phyloP scores from a whole-genome alignment of 2,888 invertebrate genomes.

The Eristalis intricaria region DNA sequence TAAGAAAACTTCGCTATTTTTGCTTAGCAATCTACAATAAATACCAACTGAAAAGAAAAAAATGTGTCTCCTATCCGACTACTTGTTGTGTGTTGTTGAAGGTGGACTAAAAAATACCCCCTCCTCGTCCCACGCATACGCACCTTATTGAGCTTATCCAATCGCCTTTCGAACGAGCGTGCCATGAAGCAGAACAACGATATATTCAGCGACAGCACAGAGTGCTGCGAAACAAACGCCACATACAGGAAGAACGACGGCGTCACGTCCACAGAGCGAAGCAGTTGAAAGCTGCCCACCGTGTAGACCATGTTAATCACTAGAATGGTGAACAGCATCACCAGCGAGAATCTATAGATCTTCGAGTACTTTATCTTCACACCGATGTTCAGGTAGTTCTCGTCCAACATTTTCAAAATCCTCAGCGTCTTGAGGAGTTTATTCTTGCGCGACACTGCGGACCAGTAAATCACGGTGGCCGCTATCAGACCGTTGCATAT shows the following conservation, averaged over 20 bases:
- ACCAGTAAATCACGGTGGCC: slow-evolving; percentile 77
- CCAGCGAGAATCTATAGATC: slow-evolving; percentile 77
- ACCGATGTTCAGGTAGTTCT: slow-evolving; percentile 77
- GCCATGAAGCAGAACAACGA: slow-evolving; percentile 78
- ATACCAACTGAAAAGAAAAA: too few relatives aligned
- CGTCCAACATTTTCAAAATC: slow-evolving; percentile 77
- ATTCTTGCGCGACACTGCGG: slow-evolving; percentile 76
- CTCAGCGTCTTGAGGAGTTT: slow-evolving; percentile 76
- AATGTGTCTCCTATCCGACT: too few relatives aligned
- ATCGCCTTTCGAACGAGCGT: slow-evolving; percentile 78
- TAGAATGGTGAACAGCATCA: slow-evolving; percentile 76
- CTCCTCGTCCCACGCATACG: too few relatives aligned
- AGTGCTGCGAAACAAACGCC: slow-evolving; percentile 78
- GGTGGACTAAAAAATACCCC: too few relatives aligned
- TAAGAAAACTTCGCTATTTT: too few relatives aligned
- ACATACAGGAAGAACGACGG: slow-evolving; percentile 78
- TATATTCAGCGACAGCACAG: slow-evolving; percentile 79
- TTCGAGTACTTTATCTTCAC: slow-evolving; percentile 78
- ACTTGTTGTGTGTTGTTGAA: too few relatives aligned
- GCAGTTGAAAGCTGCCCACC: slow-evolving; percentile 77
- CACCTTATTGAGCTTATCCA: slow-evolving; percentile 79
- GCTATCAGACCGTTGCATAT: slow-evolving; percentile 78
- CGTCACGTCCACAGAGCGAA: slow-evolving; percentile 76
- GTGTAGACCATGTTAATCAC: slow-evolving; percentile 77
- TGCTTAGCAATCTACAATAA: too few relatives aligned